A percentile compares a stretch with the other conserved stretches of the same genome.
Conservation (phyloP, 1,140 invertebrate species). For the Globodera rostochiensis region DNA sequence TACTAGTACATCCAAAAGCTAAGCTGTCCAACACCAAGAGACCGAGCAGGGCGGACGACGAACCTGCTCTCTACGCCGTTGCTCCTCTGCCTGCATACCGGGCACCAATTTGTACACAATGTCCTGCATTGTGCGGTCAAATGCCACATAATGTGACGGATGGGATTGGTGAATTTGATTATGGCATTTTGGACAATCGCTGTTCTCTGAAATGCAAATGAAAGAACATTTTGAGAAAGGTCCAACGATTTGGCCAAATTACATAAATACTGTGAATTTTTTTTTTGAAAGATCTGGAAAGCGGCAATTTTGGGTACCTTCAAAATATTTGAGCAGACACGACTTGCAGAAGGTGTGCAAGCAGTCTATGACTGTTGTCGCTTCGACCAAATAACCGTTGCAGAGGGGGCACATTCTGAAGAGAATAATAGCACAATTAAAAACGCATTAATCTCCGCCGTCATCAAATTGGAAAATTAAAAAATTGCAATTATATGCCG, state of each 20-base stretch:
- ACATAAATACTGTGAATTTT: not conserved
- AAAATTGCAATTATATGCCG: not conserved
- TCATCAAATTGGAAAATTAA: no score
- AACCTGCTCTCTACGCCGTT: slow-evolving; percentile 34
- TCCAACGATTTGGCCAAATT: no score
- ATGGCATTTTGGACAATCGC: slow-evolving; percentile 68
- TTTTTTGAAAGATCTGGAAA: not conserved
- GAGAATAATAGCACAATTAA: not conserved
- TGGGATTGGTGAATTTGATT: slow-evolving; percentile 68
- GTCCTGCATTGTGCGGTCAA: slow-evolving; percentile 67
- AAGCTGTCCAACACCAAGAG: no score
- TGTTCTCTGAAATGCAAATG: slow-evolving; percentile 47
- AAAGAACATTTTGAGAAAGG: no score
- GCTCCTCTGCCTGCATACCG: slow-evolving; percentile 60
- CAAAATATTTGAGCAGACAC: slow-evolving; percentile 68
- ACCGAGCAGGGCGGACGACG: no score
- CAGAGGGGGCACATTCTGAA: slow-evolving; percentile 67
- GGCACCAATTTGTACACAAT: slow-evolving; percentile 67
- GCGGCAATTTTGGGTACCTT: slow-evolving; percentile 33
- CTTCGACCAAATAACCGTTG: slow-evolving; percentile 69
- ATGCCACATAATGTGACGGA: slow-evolving; percentile 66
- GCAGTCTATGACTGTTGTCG: slow-evolving; percentile 69
- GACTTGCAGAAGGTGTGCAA: slow-evolving; percentile 70
- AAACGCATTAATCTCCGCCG: no score
- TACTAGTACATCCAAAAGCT: no score